Percentiles rank a stretch among this genome's conserved stretches.
phyloP scores from a whole-genome alignment of 1,140 invertebrate genomes.

The Triops cancriformis region DNA sequence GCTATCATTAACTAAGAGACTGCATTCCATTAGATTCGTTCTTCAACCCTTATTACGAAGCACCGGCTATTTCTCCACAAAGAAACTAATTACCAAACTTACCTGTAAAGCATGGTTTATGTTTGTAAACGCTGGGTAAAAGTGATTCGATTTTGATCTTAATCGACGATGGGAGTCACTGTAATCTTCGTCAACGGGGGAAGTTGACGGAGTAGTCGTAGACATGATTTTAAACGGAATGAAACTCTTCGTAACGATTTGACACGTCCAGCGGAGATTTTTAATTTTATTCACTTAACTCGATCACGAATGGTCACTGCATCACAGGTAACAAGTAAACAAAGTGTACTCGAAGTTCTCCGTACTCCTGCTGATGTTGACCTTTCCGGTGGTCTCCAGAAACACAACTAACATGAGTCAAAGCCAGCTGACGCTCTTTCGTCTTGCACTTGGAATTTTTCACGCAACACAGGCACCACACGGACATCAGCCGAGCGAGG shows the following conservation, averaged over 20 bases:
- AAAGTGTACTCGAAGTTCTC: not conserved
- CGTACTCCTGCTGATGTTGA: not conserved
- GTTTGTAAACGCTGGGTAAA: not conserved
- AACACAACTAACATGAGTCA: not conserved
- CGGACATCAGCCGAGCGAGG: not conserved
- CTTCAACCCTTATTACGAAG: no score
- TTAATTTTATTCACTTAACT: not conserved
- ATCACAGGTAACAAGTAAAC: not conserved
- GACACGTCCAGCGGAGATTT: not conserved
- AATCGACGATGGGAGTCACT: conserved; percentile 12
- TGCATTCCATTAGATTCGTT: no score
- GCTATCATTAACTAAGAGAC: no score
- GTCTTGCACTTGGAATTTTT: not conserved
- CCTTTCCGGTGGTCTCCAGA: not conserved
- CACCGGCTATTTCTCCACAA: not conserved
- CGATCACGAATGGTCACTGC: not conserved
- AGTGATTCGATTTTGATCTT: not conserved
- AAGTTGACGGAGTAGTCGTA: conserved; percentile 14
- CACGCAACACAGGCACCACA: conserved; percentile 2
- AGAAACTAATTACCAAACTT: not conserved
- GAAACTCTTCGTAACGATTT: not conserved
- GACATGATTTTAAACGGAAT: conserved; percentile 9
- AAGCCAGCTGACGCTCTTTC: not conserved
- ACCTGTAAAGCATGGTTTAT: not conserved
- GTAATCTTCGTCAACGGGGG: conserved; percentile 1